Evolutionary conservation across 2,797 vertebrate species (phyloP).

Genomic region (Scolopax rusticola): DNA sequence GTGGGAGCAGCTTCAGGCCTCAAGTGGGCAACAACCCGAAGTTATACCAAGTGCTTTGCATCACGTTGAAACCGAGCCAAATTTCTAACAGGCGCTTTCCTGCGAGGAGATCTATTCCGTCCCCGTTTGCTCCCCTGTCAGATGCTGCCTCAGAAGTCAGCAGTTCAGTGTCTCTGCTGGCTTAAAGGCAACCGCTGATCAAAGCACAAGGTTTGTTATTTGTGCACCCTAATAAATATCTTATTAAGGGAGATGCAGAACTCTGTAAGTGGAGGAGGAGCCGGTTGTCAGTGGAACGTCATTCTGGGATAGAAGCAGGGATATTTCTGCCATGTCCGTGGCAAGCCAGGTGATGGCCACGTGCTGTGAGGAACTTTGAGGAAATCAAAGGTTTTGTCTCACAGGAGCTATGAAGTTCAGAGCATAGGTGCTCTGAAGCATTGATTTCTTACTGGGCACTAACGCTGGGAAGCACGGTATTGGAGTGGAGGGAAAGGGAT

Average conservation of each 20-base stretch:
- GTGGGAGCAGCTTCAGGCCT: not conserved
- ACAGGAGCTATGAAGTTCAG: not conserved
- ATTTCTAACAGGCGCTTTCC: not conserved
- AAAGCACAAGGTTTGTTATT: slow-evolving; percentile 23
- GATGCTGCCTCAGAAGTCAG: not conserved
- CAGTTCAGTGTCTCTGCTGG: not conserved
- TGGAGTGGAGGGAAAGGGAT: fast-evolving
- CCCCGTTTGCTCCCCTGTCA: not conserved
- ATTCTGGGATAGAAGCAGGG: not conserved
- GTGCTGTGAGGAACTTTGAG: not conserved
- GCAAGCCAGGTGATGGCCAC: not conserved
- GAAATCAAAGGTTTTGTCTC: not conserved
- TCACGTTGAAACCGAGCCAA: not conserved
- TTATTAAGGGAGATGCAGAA: not conserved
- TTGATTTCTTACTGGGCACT: fast-evolving
- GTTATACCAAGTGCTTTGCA: not conserved
- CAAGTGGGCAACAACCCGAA: not conserved
- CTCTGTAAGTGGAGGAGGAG: not conserved
- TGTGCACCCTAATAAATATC: not conserved
- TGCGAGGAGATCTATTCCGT: not conserved
- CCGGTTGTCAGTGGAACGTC: not conserved
- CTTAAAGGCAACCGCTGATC: not conserved
- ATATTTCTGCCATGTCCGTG: not conserved
- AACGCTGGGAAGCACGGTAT: not conserved
- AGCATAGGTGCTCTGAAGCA: not conserved